Percentiles rank a stretch among this genome's conserved stretches.
These are phyloP conservation scores for Rotaria sp. DNA, from an alignment of 2,888 invertebrate species.

Conservation along the genomic window DNA sequence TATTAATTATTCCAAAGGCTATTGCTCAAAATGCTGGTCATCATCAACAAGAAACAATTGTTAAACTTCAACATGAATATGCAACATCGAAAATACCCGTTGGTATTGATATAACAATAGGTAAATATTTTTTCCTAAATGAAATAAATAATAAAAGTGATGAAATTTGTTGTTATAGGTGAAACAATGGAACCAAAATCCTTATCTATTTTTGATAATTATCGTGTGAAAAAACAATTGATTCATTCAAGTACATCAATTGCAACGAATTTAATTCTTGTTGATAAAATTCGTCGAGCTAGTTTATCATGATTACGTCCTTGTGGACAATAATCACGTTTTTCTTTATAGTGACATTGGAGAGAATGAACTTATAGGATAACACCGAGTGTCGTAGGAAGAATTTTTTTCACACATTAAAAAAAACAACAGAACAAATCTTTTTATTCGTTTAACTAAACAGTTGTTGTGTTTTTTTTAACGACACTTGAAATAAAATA, in stretches of 20 bases:
- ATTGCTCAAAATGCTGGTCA: conserved; percentile 86
- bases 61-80: conserved; percentile 84
- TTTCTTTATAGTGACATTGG: not conserved
- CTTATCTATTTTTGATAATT: conserved; percentile 86
- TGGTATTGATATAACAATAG: conserved; percentile 81
- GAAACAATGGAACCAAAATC: conserved; percentile 78
- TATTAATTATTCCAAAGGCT: conserved; percentile 80
- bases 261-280: conserved; percentile 88
- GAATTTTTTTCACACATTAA: not conserved
- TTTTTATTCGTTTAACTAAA: not conserved
- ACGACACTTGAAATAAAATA: not conserved
- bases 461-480: conserved; percentile 8
- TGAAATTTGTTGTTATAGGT: conserved; percentile 43
- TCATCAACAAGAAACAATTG: conserved; percentile 82
- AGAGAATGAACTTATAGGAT: not conserved
- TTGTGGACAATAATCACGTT: not conserved
- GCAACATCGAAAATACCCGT: conserved; percentile 61
- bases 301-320: conserved; percentile 78
- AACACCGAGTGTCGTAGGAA: not conserved
- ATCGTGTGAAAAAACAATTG: conserved; percentile 90
- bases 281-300: conserved; percentile 98
- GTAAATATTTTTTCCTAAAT: conserved; percentile 51
- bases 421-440: conserved; percentile 4
- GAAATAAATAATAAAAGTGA: too few species aligned
- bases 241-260: conserved; percentile 86